These are phyloP conservation scores for Rana temporaria DNA, from an alignment of 2,113 vertebrate species.

Conservation along the genomic window DNA sequence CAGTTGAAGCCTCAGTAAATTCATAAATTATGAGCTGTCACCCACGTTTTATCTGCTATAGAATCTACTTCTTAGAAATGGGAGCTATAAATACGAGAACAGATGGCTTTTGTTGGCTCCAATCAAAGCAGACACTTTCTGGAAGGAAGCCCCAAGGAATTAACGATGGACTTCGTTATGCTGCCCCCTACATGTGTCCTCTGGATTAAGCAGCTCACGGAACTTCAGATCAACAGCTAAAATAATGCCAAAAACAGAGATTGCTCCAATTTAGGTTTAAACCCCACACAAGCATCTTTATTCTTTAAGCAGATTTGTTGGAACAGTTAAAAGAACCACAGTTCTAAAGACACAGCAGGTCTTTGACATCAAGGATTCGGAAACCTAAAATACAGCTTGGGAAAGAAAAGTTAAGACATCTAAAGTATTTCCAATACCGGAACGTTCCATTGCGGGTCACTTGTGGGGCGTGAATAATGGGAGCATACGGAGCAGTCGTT, in stretches of 20 bases:
- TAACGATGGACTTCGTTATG: constrained; percentile 1
- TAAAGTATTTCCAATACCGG: too few species aligned
- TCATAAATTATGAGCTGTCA: constrained; percentile 79
- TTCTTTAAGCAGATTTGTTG: not conserved
- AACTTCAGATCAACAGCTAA: not conserved
- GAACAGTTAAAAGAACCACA: not conserved
- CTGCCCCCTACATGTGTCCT: constrained; percentile 24
- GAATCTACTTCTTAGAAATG: constrained; percentile 81
- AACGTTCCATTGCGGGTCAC: too few species aligned
- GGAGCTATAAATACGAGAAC: constrained; percentile 81
- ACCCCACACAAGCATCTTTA: not conserved
- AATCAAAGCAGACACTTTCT: constrained; percentile 59
- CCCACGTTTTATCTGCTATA: constrained; percentile 75
- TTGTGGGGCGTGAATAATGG: too few species aligned
- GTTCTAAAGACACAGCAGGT: too few species aligned
- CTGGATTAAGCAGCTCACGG: not conserved
- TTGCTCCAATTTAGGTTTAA: too few species aligned
- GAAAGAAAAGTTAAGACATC: too few species aligned
- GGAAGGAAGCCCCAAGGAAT: constrained; percentile 42
- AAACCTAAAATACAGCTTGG: too few species aligned
- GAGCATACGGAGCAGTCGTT: too few species aligned
- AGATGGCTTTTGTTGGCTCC: constrained; percentile 79
- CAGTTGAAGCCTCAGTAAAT: constrained; percentile 73
- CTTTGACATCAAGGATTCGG: too few species aligned
- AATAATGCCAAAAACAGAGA: not conserved